Evolutionary conservation across 2,888 invertebrate species (phyloP).

Genomic region (Rotaria sp.): DNA sequence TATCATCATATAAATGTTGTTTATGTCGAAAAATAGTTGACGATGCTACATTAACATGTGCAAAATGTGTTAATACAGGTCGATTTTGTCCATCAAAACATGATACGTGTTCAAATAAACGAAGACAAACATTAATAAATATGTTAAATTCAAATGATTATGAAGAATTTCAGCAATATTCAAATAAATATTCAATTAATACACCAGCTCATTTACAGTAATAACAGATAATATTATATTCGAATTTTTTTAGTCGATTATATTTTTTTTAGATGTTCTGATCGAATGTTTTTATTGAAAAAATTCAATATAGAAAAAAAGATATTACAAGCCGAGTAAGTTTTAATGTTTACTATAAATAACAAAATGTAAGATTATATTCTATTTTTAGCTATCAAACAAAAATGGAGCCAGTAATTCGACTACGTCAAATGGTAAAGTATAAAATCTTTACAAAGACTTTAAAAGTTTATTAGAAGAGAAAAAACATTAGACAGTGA

Average conservation of each 20-base stretch:
- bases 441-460: too few relatives aligned
- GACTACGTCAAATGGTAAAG: background rate
- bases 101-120: constrained; percentile 4
- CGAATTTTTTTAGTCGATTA: background rate
- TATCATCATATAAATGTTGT: background rate
- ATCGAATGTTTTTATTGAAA: constrained; percentile 20
- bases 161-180: background rate
- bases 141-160: background rate
- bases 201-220: constrained; percentile 7
- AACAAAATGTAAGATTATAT: background rate
- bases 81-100: background rate
- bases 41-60: background rate
- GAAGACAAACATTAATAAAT: background rate
- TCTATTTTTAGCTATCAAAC: background rate
- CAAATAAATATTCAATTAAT: background rate
- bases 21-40: background rate
- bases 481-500: too few relatives aligned
- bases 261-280: background rate
- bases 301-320: background rate
- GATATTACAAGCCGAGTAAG: background rate
- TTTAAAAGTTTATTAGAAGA: too few relatives aligned
- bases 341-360: background rate
- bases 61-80: constrained; percentile 23
- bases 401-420: background rate
- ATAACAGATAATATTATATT: background rate